Evolutionary conservation across 35 echinoderm and acorn worm genomes (phyloP).

Genomic region (Apostichopus japonicus): DNA sequence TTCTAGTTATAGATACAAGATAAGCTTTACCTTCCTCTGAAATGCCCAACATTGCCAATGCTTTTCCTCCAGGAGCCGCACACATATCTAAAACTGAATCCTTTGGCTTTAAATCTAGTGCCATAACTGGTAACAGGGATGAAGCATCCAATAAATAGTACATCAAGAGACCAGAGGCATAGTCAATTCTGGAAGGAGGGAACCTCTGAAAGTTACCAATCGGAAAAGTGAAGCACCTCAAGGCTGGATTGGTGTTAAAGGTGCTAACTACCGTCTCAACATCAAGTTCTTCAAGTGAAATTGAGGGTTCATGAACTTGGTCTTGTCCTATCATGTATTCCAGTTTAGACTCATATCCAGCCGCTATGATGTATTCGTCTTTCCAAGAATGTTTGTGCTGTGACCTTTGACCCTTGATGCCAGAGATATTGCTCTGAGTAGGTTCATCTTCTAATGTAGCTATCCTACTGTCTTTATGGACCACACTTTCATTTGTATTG

Average conservation of each 20-base stretch:
- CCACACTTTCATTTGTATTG: not conserved
- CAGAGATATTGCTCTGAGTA: not conserved
- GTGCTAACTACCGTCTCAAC: not conserved
- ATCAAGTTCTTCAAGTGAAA: not conserved
- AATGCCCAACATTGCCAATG: slow-evolving; percentile 74
- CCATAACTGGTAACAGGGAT: slow-evolving; percentile 85
- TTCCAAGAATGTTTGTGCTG: slow-evolving; percentile 49
- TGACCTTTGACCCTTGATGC: not conserved
- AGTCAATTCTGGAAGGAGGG: slow-evolving; percentile 66
- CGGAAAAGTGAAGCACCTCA: slow-evolving; percentile 68
- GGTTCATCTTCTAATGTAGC: not conserved
- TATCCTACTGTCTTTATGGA: not conserved
- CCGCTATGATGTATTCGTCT: slow-evolving; percentile 74
- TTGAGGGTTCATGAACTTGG: not conserved
- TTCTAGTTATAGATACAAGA: too few species aligned
- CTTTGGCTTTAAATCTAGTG: slow-evolving; percentile 62
- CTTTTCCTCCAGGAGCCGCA: slow-evolving; percentile 83
- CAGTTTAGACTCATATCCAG: slow-evolving; percentile 81
- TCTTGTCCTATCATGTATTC: slow-evolving; percentile 67
- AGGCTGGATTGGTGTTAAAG: slow-evolving; percentile 61
- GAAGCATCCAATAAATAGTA: slow-evolving; percentile 94
- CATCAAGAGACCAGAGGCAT: slow-evolving; percentile 10
- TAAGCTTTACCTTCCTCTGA: slow-evolving; percentile 64
- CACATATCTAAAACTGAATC: slow-evolving; percentile 88
- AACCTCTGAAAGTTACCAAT: slow-evolving; percentile 42